Conservation (phyloP, 1,140 invertebrate species). For the Cheumatopsyche charites region DNA sequence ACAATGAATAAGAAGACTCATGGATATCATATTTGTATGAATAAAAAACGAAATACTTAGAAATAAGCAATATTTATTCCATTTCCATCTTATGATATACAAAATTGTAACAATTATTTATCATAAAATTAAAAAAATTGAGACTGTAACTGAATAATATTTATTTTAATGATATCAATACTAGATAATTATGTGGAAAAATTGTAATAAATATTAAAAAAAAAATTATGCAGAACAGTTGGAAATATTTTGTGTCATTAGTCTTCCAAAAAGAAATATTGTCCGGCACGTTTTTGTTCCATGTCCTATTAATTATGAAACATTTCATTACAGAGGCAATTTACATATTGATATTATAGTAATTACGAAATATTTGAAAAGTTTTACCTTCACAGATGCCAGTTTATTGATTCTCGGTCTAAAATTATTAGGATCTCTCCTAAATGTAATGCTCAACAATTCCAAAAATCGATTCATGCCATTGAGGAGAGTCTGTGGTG, state of each 20-base stretch:
- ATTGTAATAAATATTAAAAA: conserved; percentile 17
- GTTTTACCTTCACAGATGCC: conserved; percentile 87
- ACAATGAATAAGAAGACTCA: too few species aligned
- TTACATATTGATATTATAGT: conserved; percentile 19
- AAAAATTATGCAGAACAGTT: too few species aligned
- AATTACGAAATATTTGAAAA: conserved; percentile 22
- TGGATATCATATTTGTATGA: too few species aligned
- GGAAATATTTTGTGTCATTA: conserved; percentile 54
- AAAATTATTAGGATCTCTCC: conserved; percentile 98
- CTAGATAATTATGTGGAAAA: not conserved
- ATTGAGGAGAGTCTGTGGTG: conserved; percentile 91
- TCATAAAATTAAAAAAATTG: too few species aligned
- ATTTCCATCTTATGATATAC: conserved; percentile 11
- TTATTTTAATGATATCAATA: not conserved
- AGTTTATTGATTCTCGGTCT: conserved; percentile 97
- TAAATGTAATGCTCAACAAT: conserved; percentile 96
- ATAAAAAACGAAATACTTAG: too few species aligned
- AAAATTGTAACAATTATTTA: conserved; percentile 18
- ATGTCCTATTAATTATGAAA: conserved; percentile 75
- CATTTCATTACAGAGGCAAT: conserved; percentile 42
- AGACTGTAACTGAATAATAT: conserved; percentile 5
- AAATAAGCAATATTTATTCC: not conserved
- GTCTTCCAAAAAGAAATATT: conserved; percentile 99
- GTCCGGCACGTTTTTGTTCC: conserved; percentile 96
- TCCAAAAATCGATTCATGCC: conserved; percentile 99